phyloP scores from a whole-genome alignment of 2,113 vertebrate genomes.

The Tetrao urogallus region DNA sequence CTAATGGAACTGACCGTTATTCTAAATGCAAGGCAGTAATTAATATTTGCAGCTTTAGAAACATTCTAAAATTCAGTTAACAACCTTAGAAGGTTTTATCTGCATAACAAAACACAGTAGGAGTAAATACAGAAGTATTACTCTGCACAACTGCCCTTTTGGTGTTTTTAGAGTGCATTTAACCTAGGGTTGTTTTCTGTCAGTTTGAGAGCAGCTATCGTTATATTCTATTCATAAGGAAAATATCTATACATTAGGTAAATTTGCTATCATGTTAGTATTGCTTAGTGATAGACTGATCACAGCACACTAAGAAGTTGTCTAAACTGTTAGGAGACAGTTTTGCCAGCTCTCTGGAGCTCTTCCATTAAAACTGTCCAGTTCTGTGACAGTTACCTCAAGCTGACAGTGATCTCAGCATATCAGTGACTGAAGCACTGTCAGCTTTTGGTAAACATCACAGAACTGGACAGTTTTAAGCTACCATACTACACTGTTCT shows the following conservation, averaged over 20 bases:
- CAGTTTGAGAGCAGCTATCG: neutral
- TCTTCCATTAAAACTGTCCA: neutral
- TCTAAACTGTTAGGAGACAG: neutral
- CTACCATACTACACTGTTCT: neutral
- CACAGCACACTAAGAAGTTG: neutral
- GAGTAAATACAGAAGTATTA: neutral
- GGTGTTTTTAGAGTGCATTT: neutral
- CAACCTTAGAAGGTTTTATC: neutral
- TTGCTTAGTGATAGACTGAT: neutral
- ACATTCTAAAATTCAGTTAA: neutral
- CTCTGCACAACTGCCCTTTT: neutral
- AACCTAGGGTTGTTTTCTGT: neutral
- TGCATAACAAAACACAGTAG: neutral
- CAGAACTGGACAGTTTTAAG: neutral
- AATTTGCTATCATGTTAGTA: neutral
- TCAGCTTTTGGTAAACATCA: neutral
- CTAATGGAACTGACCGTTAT: neutral
- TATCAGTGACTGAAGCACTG: neutral
- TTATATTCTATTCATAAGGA: neutral
- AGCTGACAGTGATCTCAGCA: neutral
- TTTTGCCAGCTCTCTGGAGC: neutral
- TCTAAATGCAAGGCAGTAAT: neutral
- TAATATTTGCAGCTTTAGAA: neutral
- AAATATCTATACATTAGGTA: neutral
- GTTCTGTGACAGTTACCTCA: neutral